Conservation (phyloP, 2,888 invertebrate genomes). For the Myopa testacea region DNA sequence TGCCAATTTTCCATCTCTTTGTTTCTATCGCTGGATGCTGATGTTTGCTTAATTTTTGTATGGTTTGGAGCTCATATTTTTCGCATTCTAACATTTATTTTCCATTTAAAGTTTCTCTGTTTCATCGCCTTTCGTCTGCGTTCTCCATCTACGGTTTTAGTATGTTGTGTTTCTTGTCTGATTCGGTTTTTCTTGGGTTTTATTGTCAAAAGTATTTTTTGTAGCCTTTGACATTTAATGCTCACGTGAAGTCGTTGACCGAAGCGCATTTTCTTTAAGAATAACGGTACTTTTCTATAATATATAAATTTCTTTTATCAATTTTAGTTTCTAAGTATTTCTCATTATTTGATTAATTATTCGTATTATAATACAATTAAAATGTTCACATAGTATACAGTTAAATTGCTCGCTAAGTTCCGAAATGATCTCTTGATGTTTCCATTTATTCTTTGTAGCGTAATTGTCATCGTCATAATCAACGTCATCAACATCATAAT, state of each 20-base stretch:
- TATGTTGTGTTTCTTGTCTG: constrained; percentile 53
- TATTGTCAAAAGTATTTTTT: constrained; percentile 51
- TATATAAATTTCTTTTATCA: no score
- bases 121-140: constrained; percentile 33
- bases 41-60: constrained; percentile 41
- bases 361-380: no score
- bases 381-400: no score
- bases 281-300: no score
- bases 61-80: constrained; percentile 42
- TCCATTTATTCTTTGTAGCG: neutral
- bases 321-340: no score
- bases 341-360: no score
- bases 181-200: constrained; percentile 40
- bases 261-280: neutral
- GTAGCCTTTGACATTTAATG: constrained; percentile 21
- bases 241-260: neutral
- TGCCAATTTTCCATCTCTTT: constrained; percentile 48
- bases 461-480: constrained; percentile 1
- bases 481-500: constrained; percentile 34
- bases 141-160: constrained; percentile 49
- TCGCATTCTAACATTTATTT: constrained; percentile 47
- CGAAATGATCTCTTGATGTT: neutral
- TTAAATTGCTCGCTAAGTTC: no score
- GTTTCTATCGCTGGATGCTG: constrained; percentile 38
- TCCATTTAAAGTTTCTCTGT: constrained; percentile 48